Conservation (phyloP, 2,888 invertebrate species). For the Hypolimnas misippus region DNA sequence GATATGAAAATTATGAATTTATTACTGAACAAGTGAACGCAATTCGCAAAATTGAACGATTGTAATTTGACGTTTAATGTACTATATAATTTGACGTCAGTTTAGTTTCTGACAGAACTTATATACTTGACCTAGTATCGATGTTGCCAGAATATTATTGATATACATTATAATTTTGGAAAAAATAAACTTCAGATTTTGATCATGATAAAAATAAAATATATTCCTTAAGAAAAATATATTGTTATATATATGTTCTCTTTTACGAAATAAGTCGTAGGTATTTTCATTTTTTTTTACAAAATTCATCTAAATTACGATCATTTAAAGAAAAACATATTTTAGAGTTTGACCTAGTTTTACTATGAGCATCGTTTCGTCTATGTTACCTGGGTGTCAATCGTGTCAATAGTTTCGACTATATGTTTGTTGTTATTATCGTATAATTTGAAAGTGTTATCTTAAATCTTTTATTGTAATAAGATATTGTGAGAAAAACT, state of each 20-base stretch:
- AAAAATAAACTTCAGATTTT: neutral
- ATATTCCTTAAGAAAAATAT: too few relatives aligned
- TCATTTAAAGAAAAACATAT: neutral
- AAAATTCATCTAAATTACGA: too few relatives aligned
- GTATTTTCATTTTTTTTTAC: too few relatives aligned
- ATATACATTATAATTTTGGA: neutral
- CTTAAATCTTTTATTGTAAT: constrained; percentile 12
- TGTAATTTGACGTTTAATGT: neutral
- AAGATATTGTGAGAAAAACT: constrained; percentile 12
- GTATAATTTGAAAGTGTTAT: constrained; percentile 39
- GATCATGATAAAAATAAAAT: neutral
- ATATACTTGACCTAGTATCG: neutral
- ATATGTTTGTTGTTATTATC: constrained; percentile 49
- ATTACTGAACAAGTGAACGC: neutral
- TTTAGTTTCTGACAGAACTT: neutral
- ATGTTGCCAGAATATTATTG: neutral
- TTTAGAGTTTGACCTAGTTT: constrained; percentile 32
- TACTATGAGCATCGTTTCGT: constrained; percentile 44
- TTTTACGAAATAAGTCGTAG: too few relatives aligned
- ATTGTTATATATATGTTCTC: too few relatives aligned
- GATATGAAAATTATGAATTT: neutral
- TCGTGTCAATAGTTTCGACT: constrained; percentile 54
- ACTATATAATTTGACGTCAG: neutral
- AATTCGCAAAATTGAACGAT: neutral
- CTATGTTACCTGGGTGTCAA: constrained; percentile 62